Percentiles rank a stretch among this genome's conserved stretches.
Conservation (phyloP, 2,113 vertebrate genomes). For the Suricata suricatta region DNA sequence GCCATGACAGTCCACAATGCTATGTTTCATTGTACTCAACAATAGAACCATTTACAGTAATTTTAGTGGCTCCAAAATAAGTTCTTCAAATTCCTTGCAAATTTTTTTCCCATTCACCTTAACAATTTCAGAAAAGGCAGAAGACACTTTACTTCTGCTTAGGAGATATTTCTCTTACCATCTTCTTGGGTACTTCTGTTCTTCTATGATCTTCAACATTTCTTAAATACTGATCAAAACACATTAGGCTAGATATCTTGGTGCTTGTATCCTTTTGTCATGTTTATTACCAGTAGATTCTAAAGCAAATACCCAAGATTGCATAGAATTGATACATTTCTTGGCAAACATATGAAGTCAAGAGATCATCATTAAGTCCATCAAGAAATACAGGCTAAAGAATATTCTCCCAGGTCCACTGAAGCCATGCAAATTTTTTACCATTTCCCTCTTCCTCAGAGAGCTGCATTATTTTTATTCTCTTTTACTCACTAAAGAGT, state of each 20-base stretch:
- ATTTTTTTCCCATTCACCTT: background rate
- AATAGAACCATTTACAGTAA: background rate
- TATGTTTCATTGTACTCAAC: background rate
- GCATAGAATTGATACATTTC: background rate
- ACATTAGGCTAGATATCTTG: background rate
- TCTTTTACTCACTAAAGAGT: background rate
- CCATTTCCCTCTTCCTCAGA: background rate
- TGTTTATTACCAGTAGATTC: background rate
- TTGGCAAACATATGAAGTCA: background rate
- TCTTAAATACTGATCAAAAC: background rate
- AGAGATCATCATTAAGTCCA: background rate
- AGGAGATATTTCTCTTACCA: background rate
- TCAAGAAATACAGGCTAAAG: background rate
- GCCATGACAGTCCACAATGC: background rate
- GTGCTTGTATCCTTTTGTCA: background rate
- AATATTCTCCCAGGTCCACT: background rate
- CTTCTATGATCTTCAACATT: background rate
- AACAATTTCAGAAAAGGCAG: background rate
- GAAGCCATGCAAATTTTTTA: background rate
- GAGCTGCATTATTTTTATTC: background rate
- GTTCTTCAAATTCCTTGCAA: background rate
- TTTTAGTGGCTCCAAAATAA: background rate
- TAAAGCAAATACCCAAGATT: background rate
- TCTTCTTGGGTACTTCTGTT: background rate
- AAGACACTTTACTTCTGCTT: background rate